Evolutionary conservation across 2,888 invertebrate genomes (phyloP).

Genomic region (Monoplex corrugatus): DNA sequence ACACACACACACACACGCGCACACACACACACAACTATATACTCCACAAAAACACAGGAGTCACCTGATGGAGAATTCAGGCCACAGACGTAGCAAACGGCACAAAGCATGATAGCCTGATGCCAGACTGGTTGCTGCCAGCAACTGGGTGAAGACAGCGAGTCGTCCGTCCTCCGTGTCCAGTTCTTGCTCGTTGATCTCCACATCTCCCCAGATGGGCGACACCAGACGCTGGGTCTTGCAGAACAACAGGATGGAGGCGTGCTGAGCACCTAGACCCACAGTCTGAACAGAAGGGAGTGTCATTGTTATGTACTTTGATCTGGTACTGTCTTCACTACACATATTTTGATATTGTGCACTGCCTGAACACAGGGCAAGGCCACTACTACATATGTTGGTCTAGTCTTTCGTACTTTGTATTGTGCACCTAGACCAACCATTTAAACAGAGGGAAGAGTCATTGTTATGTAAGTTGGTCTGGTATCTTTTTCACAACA

Average conservation of each 20-base stretch:
- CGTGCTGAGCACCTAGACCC: slow-evolving; percentile 72
- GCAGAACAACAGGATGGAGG: slow-evolving; percentile 72
- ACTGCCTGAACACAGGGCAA: no score
- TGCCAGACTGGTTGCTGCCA: slow-evolving; percentile 60
- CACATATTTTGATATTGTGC: no score
- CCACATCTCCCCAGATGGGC: slow-evolving; percentile 68
- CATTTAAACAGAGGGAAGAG: no score
- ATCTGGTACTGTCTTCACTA: no score
- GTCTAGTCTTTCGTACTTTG: no score
- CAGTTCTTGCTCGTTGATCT: slow-evolving; percentile 69
- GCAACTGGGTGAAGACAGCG: slow-evolving; percentile 67
- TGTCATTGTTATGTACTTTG: no score
- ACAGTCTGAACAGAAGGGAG: no score
- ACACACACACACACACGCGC: background rate
- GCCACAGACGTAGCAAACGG: slow-evolving; percentile 76
- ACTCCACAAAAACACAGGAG: background rate
- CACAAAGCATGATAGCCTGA: slow-evolving; percentile 69
- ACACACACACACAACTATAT: background rate
- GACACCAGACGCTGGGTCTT: slow-evolving; percentile 75
- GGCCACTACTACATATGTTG: no score
- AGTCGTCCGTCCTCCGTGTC: slow-evolving; percentile 64
- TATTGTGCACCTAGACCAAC: no score
- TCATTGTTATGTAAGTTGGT: no score
- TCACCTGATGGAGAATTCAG: slow-evolving; percentile 55
- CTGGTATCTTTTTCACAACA: no score